Evolutionary conservation across 2,113 vertebrate genomes (phyloP), one percentile per base, ranked within the genome.

Genomic region (Megaleporinus macrocephalus): DNA sequence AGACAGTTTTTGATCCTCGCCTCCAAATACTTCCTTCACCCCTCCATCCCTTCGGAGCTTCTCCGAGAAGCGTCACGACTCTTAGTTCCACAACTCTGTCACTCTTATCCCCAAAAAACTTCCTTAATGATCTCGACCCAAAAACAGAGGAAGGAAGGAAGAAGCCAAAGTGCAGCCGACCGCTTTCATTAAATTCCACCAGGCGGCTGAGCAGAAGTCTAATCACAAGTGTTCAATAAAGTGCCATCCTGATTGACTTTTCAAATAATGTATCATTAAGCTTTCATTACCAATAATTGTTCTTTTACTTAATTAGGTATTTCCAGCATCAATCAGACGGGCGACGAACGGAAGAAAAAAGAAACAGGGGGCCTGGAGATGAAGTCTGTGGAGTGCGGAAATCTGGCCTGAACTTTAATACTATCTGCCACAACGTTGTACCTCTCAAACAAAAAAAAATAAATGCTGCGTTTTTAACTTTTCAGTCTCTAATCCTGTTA

Each of bases 231-330:
- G 70, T 72, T 78, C 78, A 82, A 79, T 78, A 62, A 71, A 53
- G 78, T 33, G 49, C 22, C 69, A 22, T 62, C 36, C 47, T n/a
- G 44, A 76, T 24, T 47, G 63, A 65, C 65, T 55, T 80, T 78
- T 84, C 78, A 41, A 85, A 81, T 78, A 83, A 80, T 65, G 61
- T 59, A 59, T 68, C 18, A 83, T 83, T 81, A 87, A 62, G 65
- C 73, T 78, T 79, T 75, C 59, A 85, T 83, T 79, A 81, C 70
- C 55, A 55, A 78, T 84, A 80, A 86, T 86, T 73, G 73, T 18
- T 63, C 70, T 78, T 85, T 83, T 65, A 78, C 78, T 83, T 75
- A 81, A 87, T 83, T 72, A 78, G 63, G 27, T 66, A 73, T 29
- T 75, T 75, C 65, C 59, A 78, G 61, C 80, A 86, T 86, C 71